Percentiles rank a stretch among this genome's conserved stretches.
phyloP scores from a whole-genome alignment of 2,888 invertebrate genomes.

The Drosophila melanosoma region DNA sequence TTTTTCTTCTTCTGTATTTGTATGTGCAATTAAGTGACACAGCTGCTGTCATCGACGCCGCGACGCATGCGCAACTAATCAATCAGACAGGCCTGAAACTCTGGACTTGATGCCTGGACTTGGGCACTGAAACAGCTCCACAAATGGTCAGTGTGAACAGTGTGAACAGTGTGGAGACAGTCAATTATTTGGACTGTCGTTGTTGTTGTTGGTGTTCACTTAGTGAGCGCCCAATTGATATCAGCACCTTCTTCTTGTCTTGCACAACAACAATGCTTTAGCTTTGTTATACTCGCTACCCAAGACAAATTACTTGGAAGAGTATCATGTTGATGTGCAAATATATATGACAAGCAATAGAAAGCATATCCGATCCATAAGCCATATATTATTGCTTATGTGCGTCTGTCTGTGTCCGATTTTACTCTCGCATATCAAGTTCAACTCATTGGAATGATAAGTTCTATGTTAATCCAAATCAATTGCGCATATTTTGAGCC shows the following conservation, averaged over 20 bases:
- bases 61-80: constrained; percentile 48
- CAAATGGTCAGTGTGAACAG: not conserved
- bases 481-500: not conserved
- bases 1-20: not conserved
- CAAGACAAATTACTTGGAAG: not conserved
- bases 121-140: not conserved
- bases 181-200: not conserved
- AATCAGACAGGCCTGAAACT: constrained; percentile 33
- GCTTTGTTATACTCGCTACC: constrained; percentile 1
- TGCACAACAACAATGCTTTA: constrained; percentile 11
- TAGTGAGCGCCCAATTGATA: constrained; percentile 57
- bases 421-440: not conserved
- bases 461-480: not conserved
- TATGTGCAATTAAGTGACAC: constrained; percentile 50
- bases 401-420: not conserved
- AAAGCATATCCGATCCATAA: not conserved
- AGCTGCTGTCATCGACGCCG: constrained; percentile 52
- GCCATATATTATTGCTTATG: not conserved
- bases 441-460: not conserved
- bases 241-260: constrained; percentile 36
- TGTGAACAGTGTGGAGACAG: not conserved
- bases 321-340: not conserved
- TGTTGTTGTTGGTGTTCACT: constrained; percentile 13
- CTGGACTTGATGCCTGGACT: not conserved
- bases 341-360: not conserved